phyloP scores from a whole-genome alignment of 2,888 invertebrate genomes.

The Xylocampa areola region DNA sequence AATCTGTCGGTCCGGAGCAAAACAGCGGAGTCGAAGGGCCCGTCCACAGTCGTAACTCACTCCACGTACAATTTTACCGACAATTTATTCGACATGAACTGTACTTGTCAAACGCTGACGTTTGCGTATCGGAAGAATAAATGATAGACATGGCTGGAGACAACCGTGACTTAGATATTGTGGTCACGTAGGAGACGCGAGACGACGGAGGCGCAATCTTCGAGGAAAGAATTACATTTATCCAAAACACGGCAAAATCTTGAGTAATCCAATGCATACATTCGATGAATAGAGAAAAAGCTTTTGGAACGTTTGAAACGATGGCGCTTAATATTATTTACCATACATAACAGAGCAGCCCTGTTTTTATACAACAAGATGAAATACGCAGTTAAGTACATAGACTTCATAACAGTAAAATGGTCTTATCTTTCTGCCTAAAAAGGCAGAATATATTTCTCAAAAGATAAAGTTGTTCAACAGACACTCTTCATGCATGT shows the following conservation, averaged over 20 bases:
- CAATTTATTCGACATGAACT: conserved; percentile 87
- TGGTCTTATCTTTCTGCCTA: no score
- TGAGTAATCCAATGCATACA: conserved; percentile 84
- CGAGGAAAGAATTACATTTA: conserved; percentile 87
- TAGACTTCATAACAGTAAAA: no score
- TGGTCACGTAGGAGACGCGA: conserved; percentile 83
- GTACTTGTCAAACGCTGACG: conserved; percentile 88
- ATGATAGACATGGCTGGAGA: conserved; percentile 86
- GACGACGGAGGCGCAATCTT: conserved; percentile 84
- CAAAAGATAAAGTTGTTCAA: no score
- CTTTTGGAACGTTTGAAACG: conserved; percentile 51
- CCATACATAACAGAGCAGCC: no score
- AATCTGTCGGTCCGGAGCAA: conserved; percentile 76
- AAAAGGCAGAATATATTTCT: no score
- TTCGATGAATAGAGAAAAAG: conserved; percentile 65
- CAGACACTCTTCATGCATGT: no score
- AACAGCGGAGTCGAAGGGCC: conserved; percentile 77
- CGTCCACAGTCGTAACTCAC: conserved; percentile 85
- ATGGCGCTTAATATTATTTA: conserved; percentile 42
- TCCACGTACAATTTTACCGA: conserved; percentile 83
- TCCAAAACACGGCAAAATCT: conserved; percentile 84
- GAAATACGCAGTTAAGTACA: no score
- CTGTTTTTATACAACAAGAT: no score
- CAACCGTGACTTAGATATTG: conserved; percentile 79
- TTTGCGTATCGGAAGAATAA: conserved; percentile 84